Base-by-base conservation (phyloP, 2,797 vertebrate genomes). In the Sciurus vulgaris region DNA sequence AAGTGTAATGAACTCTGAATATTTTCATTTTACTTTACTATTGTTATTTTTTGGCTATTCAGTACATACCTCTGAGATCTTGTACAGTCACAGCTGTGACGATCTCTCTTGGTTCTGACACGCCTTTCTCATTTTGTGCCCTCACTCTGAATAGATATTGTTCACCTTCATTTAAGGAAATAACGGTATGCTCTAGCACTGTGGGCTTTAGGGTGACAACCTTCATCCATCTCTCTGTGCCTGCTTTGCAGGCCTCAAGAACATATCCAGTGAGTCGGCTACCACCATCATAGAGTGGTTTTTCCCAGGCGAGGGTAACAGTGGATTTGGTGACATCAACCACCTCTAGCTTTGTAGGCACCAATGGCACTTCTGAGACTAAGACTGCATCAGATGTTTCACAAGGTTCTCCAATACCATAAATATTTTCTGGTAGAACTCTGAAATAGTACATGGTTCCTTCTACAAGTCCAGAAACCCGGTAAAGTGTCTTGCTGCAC, bases 211-310 rank as follows among this genome's bases (percentile, higher is more conserved):
- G 91, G 0, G 99, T 99, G 90, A 99, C 99, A 84, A 99, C 99
- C 97, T 99, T 99, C 99, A 99, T 99, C 99, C 99, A 99, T 93
- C 99, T 99, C 94, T 99, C 99, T 5, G 99, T 99, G 92, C 99
- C 99, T 88, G 99, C 99, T 98, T 98, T 99, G 98, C 99, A 99
- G 97, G 99, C 99, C 98, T 99, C 99, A 44, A 99, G 98, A 56
- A 99, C 94, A 56, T 99, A 99, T 86, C 99, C 99, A 0, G 98
- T 99, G 96, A 99, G 97, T 97, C 99, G 99, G 98, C 99, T 99
- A 85, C 99, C 99, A 30, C 99, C 99, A 83, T 99, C 99, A 7
- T 99, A 99, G 79, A 99, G 98, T 13, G 99, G 99, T 97, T 99
- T 99, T 95, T 99, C 99, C 99, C 99, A 99, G 87, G 99, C 99